phyloP scores from a whole-genome alignment of 2,113 vertebrate genomes.

The Rhinichthys klamathensis region DNA sequence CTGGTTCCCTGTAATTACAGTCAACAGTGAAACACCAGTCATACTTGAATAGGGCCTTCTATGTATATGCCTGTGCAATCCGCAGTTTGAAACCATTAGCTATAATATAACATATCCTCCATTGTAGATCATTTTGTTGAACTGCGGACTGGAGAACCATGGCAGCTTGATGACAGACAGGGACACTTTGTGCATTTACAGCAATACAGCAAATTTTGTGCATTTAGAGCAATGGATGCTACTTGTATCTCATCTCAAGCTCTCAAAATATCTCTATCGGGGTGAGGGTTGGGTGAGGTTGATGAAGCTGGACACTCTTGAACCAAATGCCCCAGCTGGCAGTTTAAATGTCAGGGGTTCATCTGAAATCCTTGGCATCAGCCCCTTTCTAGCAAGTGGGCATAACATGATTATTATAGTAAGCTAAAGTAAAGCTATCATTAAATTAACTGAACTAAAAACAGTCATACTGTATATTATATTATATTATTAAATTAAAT shows the following conservation, averaged over 20 bases:
- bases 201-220: conserved; percentile 2
- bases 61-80: neutral
- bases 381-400: neutral
- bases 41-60: neutral
- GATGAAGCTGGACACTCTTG: neutral
- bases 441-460: neutral
- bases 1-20: neutral
- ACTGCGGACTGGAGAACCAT: neutral
- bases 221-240: conserved; percentile 38
- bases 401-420: neutral
- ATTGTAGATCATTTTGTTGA: conserved; percentile 1
- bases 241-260: conserved; percentile 40
- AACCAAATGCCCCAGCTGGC: conserved; percentile 39
- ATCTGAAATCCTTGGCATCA: conserved; percentile 36
- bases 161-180: conserved; percentile 42
- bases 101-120: neutral
- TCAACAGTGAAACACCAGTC: neutral
- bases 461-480: neutral
- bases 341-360: conserved; percentile 42
- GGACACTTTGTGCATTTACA: conserved; percentile 38
- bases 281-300: neutral
- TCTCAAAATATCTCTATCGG: conserved; percentile 53
- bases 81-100: neutral
- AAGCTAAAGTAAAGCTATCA: neutral
- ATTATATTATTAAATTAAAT: too few species aligned